Evolutionary conservation across 1,140 invertebrate genomes (phyloP).

Genomic region (Rhizoglyphus robini): DNA sequence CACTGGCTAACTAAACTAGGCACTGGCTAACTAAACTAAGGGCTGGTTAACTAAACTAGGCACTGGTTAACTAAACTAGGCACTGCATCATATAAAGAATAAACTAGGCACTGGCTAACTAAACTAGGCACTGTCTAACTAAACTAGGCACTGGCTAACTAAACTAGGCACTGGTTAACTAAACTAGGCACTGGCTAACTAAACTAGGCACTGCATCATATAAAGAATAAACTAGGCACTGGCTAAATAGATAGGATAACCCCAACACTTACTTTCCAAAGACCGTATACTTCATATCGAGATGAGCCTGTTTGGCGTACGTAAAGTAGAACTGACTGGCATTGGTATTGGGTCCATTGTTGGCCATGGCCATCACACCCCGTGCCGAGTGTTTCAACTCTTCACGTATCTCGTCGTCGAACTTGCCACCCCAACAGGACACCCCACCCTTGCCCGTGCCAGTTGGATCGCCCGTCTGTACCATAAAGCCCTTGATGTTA

Average conservation of each 20-base stretch:
- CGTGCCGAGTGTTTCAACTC: constrained; percentile 70
- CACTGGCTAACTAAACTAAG: too few species aligned
- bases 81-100: too few species aligned
- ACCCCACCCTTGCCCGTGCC: constrained; percentile 85
- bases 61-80: too few species aligned
- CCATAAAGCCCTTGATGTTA: constrained; percentile 97
- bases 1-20: too few species aligned
- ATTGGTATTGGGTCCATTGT: constrained; percentile 95
- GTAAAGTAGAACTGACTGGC: constrained; percentile 96
- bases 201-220: too few species aligned
- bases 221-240: constrained; percentile 19
- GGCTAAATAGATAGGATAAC: neutral
- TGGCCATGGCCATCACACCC: constrained; percentile 94
- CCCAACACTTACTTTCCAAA: constrained; percentile 69
- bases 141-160: too few species aligned
- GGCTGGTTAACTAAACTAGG: too few species aligned
- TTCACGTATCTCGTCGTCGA: constrained; percentile 92
- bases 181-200: too few species aligned
- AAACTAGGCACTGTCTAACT: too few species aligned
- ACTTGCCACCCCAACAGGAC: constrained; percentile 79
- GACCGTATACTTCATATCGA: constrained; percentile 91
- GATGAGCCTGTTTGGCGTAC: constrained; percentile 80
- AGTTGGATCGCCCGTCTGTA: constrained; percentile 38
- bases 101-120: too few species aligned
- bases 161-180: too few species aligned